Base-by-base conservation (phyloP, 2,797 vertebrate species). In the Meda fulgida region DNA sequence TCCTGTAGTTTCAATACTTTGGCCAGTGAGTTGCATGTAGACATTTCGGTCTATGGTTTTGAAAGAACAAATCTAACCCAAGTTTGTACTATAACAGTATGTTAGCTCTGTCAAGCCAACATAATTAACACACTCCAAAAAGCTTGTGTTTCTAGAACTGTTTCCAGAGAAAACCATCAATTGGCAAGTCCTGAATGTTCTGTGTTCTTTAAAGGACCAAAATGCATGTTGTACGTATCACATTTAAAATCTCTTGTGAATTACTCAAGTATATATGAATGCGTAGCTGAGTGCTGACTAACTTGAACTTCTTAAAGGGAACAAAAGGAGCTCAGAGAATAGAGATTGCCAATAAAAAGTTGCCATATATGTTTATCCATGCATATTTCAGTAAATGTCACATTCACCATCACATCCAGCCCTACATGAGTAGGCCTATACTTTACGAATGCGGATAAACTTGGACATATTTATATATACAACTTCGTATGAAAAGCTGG, bases 121-220 rank as follows among this genome's bases (percentile, higher is more conserved):
- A 78, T 78, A 78, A 78, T 78, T 78, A 78, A 78, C 36, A 63
- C 76, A 78, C 76, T 60, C 36, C 34, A 29, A 40, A 77, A 76
- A 60, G 36, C 75, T 36, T 40, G 75, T 40, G 40, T 78, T 78
- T 60, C 53, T 78, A 76, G 72, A 55, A 19, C 75, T 11, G 53
- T 63, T 78, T 78, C 55, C 55, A 78, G 77, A 79, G 38, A 79
- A 66, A 79, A 46, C n/a, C 53, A 46, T 65, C 55, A 78, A 13
- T 66, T 79, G 77, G 58, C 60, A 46, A 48, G 77, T 40, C 6
- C n/a, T 58, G 23, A 31, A 78, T 79, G 38, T 65, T 46, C n/a
- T 34, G 38, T 65, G 77, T 18, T 78, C 40, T 67, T 21, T 53
- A 16, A 46, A 63, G 1, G 16, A 63, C 5, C 4, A 63, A 63